These are phyloP conservation scores for Hydrotaea cyrtoneurina DNA, from an alignment of 2,888 invertebrate species.

Conservation along the genomic window DNA sequence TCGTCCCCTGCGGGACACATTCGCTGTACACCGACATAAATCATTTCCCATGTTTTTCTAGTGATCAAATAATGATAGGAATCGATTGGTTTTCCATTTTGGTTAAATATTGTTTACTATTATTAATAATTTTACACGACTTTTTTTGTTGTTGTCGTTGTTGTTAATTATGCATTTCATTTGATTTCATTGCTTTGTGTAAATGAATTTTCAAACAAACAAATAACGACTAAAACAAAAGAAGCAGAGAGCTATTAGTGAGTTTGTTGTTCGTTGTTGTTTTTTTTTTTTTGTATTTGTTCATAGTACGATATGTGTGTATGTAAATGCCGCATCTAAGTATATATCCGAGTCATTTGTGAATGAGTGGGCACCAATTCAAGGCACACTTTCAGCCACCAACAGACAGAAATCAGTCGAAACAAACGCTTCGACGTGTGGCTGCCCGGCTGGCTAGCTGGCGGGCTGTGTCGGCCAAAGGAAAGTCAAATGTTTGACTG, in stretches of 20 bases:
- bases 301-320: slow-evolving; percentile 18
- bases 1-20: no score
- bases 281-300: no score
- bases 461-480: background rate
- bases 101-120: slow-evolving; percentile 22
- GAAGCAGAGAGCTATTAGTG: slow-evolving; percentile 21
- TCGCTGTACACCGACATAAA: no score
- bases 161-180: slow-evolving; percentile 45
- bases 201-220: slow-evolving; percentile 9
- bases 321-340: slow-evolving; percentile 35
- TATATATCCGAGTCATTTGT: slow-evolving; percentile 24
- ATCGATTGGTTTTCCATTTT: background rate
- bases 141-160: no score
- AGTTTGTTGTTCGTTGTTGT: slow-evolving; percentile 26
- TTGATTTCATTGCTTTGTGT: slow-evolving; percentile 21
- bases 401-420: slow-evolving; percentile 22
- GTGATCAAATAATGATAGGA: no score
- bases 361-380: slow-evolving; percentile 62
- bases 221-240: background rate
- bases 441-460: background rate
- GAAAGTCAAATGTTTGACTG: slow-evolving; percentile 37
- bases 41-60: no score
- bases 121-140: slow-evolving; percentile 47
- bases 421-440: slow-evolving; percentile 52
- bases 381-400: slow-evolving; percentile 60